A percentile compares a stretch with the other conserved stretches of the same genome.
Evolutionary conservation across 1,140 invertebrate genomes (phyloP).

Genomic region (Lepidurus arcticus): DNA sequence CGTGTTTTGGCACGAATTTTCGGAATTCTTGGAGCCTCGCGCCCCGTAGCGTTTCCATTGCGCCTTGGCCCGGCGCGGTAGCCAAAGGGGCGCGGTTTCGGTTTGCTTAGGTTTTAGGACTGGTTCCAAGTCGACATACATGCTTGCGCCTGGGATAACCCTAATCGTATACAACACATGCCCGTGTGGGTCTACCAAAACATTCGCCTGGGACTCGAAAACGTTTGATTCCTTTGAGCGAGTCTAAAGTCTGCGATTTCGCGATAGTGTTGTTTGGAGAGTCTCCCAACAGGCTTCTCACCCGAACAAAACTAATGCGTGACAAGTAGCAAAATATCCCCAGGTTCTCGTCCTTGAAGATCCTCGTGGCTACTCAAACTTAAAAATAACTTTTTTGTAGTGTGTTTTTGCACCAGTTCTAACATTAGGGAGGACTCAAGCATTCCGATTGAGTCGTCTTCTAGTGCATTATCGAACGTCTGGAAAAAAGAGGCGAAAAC

Average conservation of each 20-base stretch:
- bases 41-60: neutral
- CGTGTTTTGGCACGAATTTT: neutral
- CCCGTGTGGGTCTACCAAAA: neutral
- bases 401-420: no score
- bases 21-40: constrained; percentile 1
- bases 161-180: neutral
- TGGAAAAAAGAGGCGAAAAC: neutral
- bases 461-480: neutral
- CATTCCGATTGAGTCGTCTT: neutral
- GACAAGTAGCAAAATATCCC: no score
- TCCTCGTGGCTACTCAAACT: no score
- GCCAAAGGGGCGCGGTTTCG: constrained; percentile 2
- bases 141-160: constrained; percentile 11
- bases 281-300: no score
- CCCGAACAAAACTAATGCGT: no score
- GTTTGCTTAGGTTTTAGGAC: constrained; percentile 10
- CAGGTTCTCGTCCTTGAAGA: no score
- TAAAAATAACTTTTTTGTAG: no score
- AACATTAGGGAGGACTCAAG: neutral
- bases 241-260: neutral
- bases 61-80: neutral
- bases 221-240: neutral
- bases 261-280: neutral
- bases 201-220: neutral
- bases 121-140: constrained; percentile 18